Evolutionary conservation across 2,888 invertebrate species (phyloP).

Genomic region (Ischnura elegans): DNA sequence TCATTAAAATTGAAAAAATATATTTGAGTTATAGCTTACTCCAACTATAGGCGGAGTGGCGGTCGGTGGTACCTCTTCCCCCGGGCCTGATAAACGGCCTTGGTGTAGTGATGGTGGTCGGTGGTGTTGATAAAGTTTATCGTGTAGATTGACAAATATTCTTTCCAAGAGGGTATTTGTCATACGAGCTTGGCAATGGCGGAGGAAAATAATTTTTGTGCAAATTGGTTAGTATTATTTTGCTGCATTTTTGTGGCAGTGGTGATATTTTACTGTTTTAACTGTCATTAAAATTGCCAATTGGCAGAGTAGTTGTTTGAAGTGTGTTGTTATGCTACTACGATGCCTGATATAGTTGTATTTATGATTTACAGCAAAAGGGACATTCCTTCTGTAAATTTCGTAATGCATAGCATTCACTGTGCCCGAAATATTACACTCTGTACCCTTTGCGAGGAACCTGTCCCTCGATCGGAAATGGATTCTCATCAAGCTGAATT

Average conservation of each 20-base stretch:
- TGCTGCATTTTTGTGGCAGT: no score
- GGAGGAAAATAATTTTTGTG: not conserved
- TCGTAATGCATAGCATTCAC: constrained; percentile 85
- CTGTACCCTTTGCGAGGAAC: constrained; percentile 85
- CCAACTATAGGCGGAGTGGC: no score
- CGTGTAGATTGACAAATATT: no score
- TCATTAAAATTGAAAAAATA: no score
- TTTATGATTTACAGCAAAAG: constrained; percentile 81
- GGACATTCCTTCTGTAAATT: constrained; percentile 84
- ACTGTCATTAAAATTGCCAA: not conserved
- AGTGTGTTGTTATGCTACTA: no score
- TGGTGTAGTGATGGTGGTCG: not conserved
- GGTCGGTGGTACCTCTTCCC: no score
- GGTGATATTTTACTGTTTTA: not conserved
- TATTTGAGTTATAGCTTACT: no score
- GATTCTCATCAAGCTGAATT: constrained; percentile 80
- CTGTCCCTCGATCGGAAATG: constrained; percentile 82
- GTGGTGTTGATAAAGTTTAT: not conserved
- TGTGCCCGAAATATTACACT: constrained; percentile 84
- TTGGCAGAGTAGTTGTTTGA: not conserved
- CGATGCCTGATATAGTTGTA: no score
- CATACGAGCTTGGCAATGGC: not conserved
- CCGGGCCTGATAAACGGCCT: no score
- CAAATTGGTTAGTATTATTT: not conserved
- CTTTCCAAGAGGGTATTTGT: not conserved